A percentile compares a stretch with the other conserved stretches of the same genome.
phyloP scores from a whole-genome alignment of 2,888 invertebrate species.

The Xanthia togata region DNA sequence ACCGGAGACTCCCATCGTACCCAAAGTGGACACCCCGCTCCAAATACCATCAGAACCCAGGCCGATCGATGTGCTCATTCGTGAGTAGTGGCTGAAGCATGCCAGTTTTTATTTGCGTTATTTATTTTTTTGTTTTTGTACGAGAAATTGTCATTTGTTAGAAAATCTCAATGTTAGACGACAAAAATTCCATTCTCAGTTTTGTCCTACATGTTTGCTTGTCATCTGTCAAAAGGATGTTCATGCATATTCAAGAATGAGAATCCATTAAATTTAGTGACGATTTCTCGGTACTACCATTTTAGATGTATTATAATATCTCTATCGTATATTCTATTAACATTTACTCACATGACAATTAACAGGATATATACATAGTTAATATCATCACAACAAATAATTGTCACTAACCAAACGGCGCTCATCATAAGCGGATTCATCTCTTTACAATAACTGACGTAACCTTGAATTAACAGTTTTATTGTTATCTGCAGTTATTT shows the following conservation, averaged over 20 bases:
- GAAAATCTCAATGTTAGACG: neutral
- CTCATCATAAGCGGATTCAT: constrained; percentile 60
- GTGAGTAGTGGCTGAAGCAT: constrained; percentile 90
- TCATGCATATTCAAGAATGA: neutral
- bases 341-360: constrained; percentile 41
- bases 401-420: constrained; percentile 42
- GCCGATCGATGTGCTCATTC: constrained; percentile 84
- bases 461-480: constrained; percentile 79
- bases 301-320: constrained; percentile 42
- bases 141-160: constrained; percentile 56
- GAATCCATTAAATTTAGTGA: constrained; percentile 5
- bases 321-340: constrained; percentile 22
- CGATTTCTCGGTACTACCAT: constrained; percentile 36
- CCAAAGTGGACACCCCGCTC: constrained; percentile 74
- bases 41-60: constrained; percentile 70
- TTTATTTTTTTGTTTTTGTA: constrained; percentile 72
- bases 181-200: neutral
- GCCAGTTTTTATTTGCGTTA: constrained; percentile 84
- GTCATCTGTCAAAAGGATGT: neutral
- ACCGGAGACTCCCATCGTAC: constrained; percentile 64
- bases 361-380: constrained; percentile 55
- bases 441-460: constrained; percentile 70
- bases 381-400: constrained; percentile 26
- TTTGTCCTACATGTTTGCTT: neutral
- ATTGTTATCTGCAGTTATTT: constrained; percentile 75